Conservation (phyloP, 2,113 vertebrate species). For the Channa maculata region DNA sequence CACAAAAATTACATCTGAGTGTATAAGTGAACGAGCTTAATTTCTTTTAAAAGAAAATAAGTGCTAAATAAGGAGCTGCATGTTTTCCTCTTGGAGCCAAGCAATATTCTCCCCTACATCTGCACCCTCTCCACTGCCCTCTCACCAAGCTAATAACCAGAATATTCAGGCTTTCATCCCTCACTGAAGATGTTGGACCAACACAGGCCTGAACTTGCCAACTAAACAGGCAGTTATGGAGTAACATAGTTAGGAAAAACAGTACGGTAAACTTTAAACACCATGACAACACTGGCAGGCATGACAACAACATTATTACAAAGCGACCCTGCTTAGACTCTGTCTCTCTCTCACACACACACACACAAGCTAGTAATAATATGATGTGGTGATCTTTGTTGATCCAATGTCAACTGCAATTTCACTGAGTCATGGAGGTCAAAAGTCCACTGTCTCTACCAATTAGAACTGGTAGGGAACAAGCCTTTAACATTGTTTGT, state of each 20-base stretch:
- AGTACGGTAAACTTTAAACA: background rate
- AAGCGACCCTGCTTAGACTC: background rate
- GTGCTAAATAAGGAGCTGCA: background rate
- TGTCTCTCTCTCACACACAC: background rate
- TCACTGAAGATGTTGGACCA: constrained; percentile 14
- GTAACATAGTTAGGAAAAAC: background rate
- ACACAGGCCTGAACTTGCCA: constrained; percentile 5
- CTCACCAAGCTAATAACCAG: too few relatives aligned
- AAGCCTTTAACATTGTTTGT: constrained; percentile 12
- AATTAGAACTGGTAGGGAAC: constrained; percentile 6
- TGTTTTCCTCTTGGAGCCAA: too few relatives aligned
- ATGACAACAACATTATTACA: background rate
- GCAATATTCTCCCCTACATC: background rate
- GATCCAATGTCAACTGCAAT: constrained; percentile 16
- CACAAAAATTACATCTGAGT: too few relatives aligned
- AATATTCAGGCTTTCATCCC: constrained; percentile 38
- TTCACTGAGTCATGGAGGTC: background rate
- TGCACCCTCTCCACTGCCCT: background rate
- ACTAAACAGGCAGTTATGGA: background rate
- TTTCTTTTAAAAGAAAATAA: too few relatives aligned
- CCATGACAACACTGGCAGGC: background rate
- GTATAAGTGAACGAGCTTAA: too few relatives aligned
- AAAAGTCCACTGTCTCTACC: constrained; percentile 10
- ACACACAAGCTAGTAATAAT: background rate
- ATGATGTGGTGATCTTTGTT: constrained; percentile 16